Conservation (phyloP, 2,888 invertebrate genomes). For the Agrotis exclamationis region DNA sequence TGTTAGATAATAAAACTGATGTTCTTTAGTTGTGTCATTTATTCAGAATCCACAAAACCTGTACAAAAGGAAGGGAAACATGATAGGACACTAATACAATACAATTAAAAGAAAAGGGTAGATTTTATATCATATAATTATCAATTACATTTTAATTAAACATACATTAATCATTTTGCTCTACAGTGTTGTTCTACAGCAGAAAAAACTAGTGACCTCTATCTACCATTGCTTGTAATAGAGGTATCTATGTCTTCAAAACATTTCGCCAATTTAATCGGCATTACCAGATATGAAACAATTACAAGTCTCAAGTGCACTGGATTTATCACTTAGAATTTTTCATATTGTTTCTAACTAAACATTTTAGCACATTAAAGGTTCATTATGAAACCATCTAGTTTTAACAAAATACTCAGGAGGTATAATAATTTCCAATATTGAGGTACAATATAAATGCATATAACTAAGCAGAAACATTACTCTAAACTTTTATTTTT, state of each 20-base stretch:
- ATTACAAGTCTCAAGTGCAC: slow-evolving; percentile 55
- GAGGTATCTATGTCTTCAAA: slow-evolving; percentile 53
- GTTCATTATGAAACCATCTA: slow-evolving; percentile 50
- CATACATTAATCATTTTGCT: slow-evolving; percentile 83
- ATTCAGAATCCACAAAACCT: slow-evolving; percentile 25
- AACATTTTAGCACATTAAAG: slow-evolving; percentile 55
- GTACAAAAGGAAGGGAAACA: slow-evolving; percentile 29
- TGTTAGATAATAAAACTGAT: slow-evolving; percentile 59
- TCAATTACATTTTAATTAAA: slow-evolving; percentile 86
- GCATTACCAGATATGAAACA: slow-evolving; percentile 59
- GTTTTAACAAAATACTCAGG: slow-evolving; percentile 54
- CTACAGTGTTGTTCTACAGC: slow-evolving; percentile 86
- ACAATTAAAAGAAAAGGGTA: slow-evolving; percentile 49
- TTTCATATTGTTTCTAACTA: slow-evolving; percentile 59
- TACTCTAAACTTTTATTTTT: slow-evolving; percentile 65
- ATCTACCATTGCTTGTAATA: slow-evolving; percentile 75
- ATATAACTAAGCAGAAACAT: slow-evolving; percentile 69
- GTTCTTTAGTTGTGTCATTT: slow-evolving; percentile 58
- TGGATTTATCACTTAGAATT: slow-evolving; percentile 55
- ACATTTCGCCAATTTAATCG: slow-evolving; percentile 65
- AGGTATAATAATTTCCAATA: slow-evolving; percentile 58
- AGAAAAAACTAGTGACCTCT: slow-evolving; percentile 78
- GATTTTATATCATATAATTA: slow-evolving; percentile 82
- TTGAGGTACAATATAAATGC: slow-evolving; percentile 70
- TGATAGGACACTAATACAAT: slow-evolving; percentile 17